Percentiles rank a stretch among this genome's conserved stretches.
These are phyloP conservation scores for Cybosia mesomella DNA, from an alignment of 2,888 invertebrate species.

Conservation along the genomic window DNA sequence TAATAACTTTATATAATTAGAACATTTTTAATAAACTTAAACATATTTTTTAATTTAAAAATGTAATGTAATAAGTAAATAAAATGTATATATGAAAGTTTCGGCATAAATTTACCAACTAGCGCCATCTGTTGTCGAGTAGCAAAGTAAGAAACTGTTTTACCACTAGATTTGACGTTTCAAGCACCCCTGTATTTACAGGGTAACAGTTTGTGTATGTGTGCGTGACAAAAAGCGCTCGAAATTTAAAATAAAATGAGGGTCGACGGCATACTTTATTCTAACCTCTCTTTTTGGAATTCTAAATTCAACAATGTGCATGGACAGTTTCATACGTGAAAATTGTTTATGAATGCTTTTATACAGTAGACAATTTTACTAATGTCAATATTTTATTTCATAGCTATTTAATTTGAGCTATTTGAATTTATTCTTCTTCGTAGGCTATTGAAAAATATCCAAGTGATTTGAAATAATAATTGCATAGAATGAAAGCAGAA, in stretches of 20 bases:
- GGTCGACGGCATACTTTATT: constrained; percentile 19
- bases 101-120: neutral
- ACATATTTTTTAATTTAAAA: neutral
- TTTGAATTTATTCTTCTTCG: no score
- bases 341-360: neutral
- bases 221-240: constrained; percentile 70
- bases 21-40: neutral
- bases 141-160: constrained; percentile 61
- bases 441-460: no score
- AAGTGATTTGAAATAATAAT: neutral
- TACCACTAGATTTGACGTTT: constrained; percentile 58
- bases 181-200: constrained; percentile 48
- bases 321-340: neutral
- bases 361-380: no score
- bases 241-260: constrained; percentile 61
- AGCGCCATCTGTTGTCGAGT: constrained; percentile 67
- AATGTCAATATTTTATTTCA: no score
- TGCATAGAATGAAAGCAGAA: neutral
- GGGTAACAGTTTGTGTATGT: constrained; percentile 49
- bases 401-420: no score
- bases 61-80: neutral
- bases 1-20: neutral
- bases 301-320: neutral
- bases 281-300: constrained; percentile 16
- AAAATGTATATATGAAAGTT: neutral